These are phyloP conservation scores for Hipposideros larvatus DNA, from an alignment of 2,797 vertebrate species.

Conservation along the genomic window DNA sequence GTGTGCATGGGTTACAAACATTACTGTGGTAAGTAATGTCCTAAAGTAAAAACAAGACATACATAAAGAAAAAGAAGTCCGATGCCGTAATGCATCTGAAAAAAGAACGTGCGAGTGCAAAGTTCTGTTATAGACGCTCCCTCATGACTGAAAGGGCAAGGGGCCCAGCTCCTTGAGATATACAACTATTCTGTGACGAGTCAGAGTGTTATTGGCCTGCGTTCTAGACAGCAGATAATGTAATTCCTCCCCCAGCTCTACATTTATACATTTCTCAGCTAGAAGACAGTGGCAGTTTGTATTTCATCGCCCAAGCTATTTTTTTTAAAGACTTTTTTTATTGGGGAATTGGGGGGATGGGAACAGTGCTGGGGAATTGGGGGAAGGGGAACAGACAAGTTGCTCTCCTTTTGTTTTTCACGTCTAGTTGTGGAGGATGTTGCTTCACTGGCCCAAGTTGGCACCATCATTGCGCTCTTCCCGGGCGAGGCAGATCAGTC, in stretches of 20 bases:
- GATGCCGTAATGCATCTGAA: background rate
- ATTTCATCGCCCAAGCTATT: conserved; percentile 11
- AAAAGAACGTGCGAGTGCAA: background rate
- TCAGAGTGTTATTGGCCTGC: background rate
- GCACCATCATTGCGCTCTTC: too few species aligned
- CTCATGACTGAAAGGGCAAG: background rate
- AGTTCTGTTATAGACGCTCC: background rate
- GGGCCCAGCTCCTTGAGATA: background rate
- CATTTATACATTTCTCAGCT: conserved; percentile 24
- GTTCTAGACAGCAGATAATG: background rate
- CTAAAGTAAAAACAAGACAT: background rate
- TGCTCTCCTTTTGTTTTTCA: too few species aligned
- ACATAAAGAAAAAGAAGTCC: background rate
- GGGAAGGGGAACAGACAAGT: too few species aligned
- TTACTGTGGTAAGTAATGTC: background rate
- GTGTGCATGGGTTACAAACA: background rate
- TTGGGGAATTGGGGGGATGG: too few species aligned
- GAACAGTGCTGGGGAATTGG: too few species aligned
- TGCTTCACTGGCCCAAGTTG: too few species aligned
- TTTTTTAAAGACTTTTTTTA: too few species aligned
- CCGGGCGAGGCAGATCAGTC: too few species aligned
- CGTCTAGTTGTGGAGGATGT: too few species aligned
- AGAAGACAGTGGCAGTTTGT: conserved; percentile 50
- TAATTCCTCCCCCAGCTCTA: background rate
- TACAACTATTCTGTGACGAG: background rate